These are phyloP conservation scores for Anniella stebbinsi DNA, from an alignment of 2,797 vertebrate species.

Conservation along the genomic window DNA sequence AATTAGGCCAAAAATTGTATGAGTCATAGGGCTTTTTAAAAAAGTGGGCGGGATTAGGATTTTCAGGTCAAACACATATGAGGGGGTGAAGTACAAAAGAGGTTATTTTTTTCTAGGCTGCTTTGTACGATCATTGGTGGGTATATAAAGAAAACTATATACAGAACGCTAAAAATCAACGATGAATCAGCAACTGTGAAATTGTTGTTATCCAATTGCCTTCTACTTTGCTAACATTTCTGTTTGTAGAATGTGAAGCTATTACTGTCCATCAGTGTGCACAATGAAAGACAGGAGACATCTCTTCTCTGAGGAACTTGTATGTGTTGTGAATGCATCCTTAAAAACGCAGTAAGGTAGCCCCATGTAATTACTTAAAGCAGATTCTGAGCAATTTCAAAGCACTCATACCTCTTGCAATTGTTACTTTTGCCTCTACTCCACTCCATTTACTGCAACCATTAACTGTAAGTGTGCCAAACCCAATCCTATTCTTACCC, in stretches of 20 bases:
- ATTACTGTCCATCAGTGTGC: conserved; percentile 14
- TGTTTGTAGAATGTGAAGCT: neutral
- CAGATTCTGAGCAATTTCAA: neutral
- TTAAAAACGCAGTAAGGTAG: neutral
- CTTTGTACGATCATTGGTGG: neutral
- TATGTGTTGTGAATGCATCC: neutral
- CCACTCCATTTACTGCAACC: neutral
- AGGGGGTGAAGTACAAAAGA: neutral
- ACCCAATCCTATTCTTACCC: neutral
- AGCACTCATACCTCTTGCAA: neutral
- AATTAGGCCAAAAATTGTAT: neutral
- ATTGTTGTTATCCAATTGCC: neutral
- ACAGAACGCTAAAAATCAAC: neutral
- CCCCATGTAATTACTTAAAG: neutral
- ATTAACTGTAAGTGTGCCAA: neutral
- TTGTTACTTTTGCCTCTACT: neutral
- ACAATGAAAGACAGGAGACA: neutral
- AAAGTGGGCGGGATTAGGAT: neutral
- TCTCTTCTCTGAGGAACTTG: neutral
- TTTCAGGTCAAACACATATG: neutral
- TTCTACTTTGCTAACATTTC: conserved; percentile 2
- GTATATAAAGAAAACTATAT: neutral
- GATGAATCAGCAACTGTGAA: neutral
- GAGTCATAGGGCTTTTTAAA: neutral
- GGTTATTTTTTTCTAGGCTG: neutral